A percentile compares a stretch with the other conserved stretches of the same genome.
phyloP scores from a whole-genome alignment of 2,113 vertebrate species.

The Takifugu flavidus region DNA sequence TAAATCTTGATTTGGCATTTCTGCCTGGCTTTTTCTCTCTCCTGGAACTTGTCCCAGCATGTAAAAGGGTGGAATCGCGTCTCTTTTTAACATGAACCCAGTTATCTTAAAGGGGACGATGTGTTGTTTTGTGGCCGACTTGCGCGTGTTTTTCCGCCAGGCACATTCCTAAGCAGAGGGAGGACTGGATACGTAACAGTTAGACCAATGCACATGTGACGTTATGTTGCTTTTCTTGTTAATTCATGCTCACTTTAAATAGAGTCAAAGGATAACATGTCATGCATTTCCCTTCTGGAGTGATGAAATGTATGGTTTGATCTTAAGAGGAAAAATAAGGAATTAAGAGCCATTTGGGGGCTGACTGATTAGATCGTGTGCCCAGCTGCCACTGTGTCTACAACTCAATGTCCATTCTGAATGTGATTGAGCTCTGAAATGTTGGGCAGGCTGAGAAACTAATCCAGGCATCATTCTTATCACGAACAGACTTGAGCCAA shows the following conservation, averaged over 20 bases:
- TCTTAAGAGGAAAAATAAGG: not conserved
- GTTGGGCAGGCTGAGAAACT: conserved; percentile 52
- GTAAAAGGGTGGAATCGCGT: conserved; percentile 21
- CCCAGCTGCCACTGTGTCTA: conserved; percentile 13
- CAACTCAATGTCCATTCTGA: conserved; percentile 5
- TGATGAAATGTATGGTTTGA: not conserved
- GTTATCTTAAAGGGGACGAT: conserved; percentile 6
- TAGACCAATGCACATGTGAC: conserved; percentile 15
- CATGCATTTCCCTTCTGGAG: too few species aligned
- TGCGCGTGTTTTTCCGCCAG: conserved; percentile 35
- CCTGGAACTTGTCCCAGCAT: not conserved
- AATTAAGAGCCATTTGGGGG: conserved; percentile 6
- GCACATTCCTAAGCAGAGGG: conserved; percentile 33
- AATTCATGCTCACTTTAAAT: too few species aligned
- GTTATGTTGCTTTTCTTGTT: too few species aligned
- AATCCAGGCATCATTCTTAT: conserved; percentile 44
- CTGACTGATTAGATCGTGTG: not conserved
- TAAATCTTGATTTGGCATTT: too few species aligned
- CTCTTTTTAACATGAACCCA: conserved; percentile 15
- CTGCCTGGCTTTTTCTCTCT: not conserved
- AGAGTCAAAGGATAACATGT: too few species aligned
- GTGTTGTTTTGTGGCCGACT: conserved; percentile 39
- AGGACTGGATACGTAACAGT: conserved; percentile 27
- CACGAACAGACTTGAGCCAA: conserved; percentile 36
- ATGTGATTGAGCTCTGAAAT: conserved; percentile 1